Conservation (phyloP, 1,140 invertebrate species). For the Kradibia gibbosae region DNA sequence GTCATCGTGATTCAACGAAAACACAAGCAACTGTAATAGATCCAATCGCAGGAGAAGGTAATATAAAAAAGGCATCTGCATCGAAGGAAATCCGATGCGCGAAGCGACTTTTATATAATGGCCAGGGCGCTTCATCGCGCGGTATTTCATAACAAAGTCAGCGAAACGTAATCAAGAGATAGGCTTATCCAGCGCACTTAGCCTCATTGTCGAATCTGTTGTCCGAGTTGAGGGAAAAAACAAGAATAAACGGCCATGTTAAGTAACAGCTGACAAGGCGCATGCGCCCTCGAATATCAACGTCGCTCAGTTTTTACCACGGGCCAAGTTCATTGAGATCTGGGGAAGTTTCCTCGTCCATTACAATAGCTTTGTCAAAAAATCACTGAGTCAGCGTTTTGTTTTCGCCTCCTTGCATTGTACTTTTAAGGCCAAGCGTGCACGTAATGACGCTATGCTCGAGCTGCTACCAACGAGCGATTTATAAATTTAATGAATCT, state of each 20-base stretch:
- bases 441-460: background rate
- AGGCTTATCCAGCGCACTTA: background rate
- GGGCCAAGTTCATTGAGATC: no score
- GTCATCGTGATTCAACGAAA: background rate
- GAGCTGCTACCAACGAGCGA: background rate
- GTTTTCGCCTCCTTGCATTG: background rate
- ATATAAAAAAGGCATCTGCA: background rate
- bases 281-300: background rate
- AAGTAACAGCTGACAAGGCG: background rate
- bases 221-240: background rate
- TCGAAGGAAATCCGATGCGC: background rate
- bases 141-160: background rate
- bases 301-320: no score
- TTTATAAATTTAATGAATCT: background rate
- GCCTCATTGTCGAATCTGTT: background rate
- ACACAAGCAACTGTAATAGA: background rate
- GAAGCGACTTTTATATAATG: background rate
- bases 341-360: background rate
- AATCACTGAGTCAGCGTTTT: background rate
- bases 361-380: background rate
- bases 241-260: background rate
- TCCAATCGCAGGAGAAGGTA: background rate
- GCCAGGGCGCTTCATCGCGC: background rate
- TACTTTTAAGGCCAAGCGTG: background rate
- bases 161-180: background rate